Conservation (phyloP, 2,797 vertebrate species). For the Halcyon smyrnensis region DNA sequence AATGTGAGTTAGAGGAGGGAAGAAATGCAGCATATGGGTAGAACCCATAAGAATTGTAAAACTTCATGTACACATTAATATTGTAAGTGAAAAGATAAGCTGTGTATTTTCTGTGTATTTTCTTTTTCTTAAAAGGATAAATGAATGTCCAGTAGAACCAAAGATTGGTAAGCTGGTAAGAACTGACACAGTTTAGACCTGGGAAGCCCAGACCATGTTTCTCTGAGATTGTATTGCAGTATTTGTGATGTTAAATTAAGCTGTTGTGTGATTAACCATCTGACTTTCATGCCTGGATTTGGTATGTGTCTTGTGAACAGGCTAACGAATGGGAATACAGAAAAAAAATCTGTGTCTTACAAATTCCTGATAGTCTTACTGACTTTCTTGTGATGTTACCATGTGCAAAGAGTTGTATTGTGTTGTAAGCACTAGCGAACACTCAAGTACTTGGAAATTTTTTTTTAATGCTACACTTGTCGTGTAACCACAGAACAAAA, state of each 20-base stretch:
- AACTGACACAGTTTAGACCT: neutral
- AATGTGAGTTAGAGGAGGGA: neutral
- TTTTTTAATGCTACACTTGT: neutral
- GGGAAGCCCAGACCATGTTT: neutral
- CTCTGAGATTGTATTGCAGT: neutral
- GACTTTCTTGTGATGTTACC: neutral
- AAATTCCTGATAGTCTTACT: neutral
- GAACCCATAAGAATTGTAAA: neutral
- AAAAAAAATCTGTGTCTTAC: neutral
- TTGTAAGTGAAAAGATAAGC: neutral
- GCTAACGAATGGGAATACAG: neutral
- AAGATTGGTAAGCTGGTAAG: neutral
- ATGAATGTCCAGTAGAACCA: neutral
- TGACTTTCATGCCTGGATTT: neutral
- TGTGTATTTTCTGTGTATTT: neutral
- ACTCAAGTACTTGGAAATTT: neutral
- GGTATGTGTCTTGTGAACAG: neutral
- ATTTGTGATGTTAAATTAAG: neutral
- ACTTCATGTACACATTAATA: neutral
- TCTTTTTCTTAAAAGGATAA: neutral
- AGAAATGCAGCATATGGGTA: neutral
- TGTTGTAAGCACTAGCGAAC: neutral
- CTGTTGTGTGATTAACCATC: neutral
- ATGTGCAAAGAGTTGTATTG: neutral
- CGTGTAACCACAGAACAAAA: constrained; percentile 10